Conservation (phyloP, 2,113 vertebrate genomes). For the Picathartes gymnocephalus region DNA sequence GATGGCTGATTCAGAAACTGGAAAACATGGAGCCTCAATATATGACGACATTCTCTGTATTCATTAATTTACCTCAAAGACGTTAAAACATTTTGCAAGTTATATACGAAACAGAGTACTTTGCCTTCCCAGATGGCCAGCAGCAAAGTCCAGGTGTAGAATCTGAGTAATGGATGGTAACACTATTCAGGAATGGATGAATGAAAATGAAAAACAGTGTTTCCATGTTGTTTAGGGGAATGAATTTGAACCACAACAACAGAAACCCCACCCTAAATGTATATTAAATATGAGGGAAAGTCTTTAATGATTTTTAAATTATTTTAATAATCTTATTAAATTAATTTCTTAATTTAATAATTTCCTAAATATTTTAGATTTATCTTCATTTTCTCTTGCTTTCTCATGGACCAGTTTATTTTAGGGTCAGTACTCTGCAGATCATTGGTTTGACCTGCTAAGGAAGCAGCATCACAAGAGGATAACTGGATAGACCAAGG, state of each 20-base stretch:
- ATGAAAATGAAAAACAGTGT: neutral
- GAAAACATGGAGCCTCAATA: neutral
- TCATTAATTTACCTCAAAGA: neutral
- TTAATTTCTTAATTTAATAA: neutral
- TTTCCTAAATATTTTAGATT: neutral
- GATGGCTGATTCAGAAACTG: neutral
- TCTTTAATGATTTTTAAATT: neutral
- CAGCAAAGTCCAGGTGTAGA: neutral
- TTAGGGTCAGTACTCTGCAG: neutral
- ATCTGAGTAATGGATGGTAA: neutral
- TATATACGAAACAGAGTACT: neutral
- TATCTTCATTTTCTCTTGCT: neutral
- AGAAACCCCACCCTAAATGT: rapidly evolving
- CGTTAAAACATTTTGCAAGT: neutral
- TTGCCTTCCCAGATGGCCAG: neutral
- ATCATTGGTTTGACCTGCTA: neutral
- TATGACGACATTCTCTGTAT: neutral
- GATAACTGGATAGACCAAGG: neutral
- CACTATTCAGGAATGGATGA: neutral
- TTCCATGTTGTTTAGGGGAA: neutral
- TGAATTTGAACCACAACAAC: neutral
- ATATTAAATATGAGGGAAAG: neutral
- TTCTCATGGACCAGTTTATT: neutral
- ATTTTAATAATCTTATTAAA: neutral
- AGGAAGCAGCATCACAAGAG: neutral